These are phyloP conservation scores for Drosophila littoralis DNA, from an alignment of 1,140 invertebrate species.

Conservation along the genomic window DNA sequence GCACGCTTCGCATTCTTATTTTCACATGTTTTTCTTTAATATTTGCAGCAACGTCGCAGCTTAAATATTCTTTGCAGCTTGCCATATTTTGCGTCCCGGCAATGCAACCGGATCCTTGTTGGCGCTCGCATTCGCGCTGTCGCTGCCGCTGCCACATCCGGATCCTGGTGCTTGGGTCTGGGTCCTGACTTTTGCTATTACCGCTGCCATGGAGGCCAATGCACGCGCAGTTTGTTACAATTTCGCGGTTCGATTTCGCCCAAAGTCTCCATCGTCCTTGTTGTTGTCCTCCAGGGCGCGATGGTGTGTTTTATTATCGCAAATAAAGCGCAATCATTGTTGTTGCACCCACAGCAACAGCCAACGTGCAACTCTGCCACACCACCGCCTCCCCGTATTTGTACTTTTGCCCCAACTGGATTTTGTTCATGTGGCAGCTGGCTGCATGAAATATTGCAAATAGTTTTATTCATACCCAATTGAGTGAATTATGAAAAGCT, in stretches of 20 bases:
- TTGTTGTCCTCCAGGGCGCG: constrained; percentile 58
- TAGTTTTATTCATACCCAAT: constrained; percentile 79
- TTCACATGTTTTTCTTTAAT: constrained; percentile 77
- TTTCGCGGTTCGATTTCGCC: constrained; percentile 78
- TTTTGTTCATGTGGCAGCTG: constrained; percentile 74
- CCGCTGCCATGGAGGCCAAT: constrained; percentile 62
- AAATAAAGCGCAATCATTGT: constrained; percentile 84
- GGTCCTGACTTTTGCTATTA: constrained; percentile 74
- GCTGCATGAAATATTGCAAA: constrained; percentile 77
- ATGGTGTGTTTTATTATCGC: constrained; percentile 84
- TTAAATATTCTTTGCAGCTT: constrained; percentile 76
- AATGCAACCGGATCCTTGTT: constrained; percentile 32
- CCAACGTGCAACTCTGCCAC: constrained; percentile 25
- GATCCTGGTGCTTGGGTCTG: constrained; percentile 12
- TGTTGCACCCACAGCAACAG: constrained; percentile 67
- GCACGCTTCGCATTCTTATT: constrained; percentile 29
- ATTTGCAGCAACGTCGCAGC: constrained; percentile 76
- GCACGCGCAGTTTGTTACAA: constrained; percentile 81
- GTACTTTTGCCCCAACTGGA: constrained; percentile 62
- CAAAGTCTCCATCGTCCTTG: constrained; percentile 34
- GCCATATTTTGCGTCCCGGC: constrained; percentile 54
- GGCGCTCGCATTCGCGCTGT: constrained; percentile 15
- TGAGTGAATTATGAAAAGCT: constrained; percentile 70
- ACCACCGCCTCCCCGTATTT: constrained; percentile 1
- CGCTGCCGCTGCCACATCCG: constrained; percentile 25